Base-by-base conservation (phyloP, 2,113 vertebrate genomes). In the Conger conger region DNA sequence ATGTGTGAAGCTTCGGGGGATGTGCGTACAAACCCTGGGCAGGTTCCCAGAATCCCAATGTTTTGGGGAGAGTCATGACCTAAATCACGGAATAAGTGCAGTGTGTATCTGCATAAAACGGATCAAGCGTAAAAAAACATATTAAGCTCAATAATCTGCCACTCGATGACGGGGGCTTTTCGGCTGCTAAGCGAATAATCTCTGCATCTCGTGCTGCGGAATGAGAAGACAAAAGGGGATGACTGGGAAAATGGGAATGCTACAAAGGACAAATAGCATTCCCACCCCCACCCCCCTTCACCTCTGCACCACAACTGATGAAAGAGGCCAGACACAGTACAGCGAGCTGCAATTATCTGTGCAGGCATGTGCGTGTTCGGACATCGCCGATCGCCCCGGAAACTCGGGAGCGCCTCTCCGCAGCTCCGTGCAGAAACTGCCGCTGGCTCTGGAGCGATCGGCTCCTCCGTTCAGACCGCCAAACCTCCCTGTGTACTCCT, bases 311-410 rank as follows among this genome's bases (percentile, higher is more conserved):
- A 85, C 37, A 54, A 17, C 82, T 16, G 83, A 88, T 85, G 86
- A 88, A 82, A 82, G 45, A 42, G 78, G 36, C 73, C 35, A 27
- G 57, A 8, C 5, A 8, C 45, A 11, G 18, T 23, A 8, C 45
- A 11, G 18, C 85, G 68, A 84, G 85, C 88, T 85, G 60, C 87
- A 89, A 88, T 90, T 88, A 90, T 78, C 83, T 54, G 79, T 45
- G 37, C 89, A 89, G 88, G 88, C 86, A 84, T 83, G 57, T 80
- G 83, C 87, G 86, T 38, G 89, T 87, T 86, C 82, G 27, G 78
- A 73, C 79, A 82, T 76, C 6, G 73, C 80, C 63, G 37, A 73
- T 82, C 81, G 57, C 63, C 57, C 54, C 35, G 2, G 45, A 80
- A 73, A 16, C 83, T 81, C 80, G 76, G 83, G n/a, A 53, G 82